phyloP scores from a whole-genome alignment of 2,113 vertebrate genomes.

The Petrocephalus zakoni region DNA sequence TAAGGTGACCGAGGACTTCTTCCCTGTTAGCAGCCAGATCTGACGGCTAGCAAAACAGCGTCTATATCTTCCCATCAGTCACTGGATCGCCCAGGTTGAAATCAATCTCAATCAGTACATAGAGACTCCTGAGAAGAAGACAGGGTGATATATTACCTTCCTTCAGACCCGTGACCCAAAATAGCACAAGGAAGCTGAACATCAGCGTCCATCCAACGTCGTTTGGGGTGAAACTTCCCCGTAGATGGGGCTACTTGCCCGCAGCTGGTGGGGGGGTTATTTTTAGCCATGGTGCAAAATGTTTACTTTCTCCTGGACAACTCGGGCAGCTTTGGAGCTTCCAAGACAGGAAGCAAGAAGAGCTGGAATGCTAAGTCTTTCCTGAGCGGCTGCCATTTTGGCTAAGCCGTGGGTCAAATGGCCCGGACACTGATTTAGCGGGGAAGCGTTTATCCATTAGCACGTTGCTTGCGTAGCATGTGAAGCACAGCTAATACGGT shows the following conservation, averaged over 20 bases:
- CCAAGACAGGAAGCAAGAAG: constrained; percentile 35
- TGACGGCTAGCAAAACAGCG: background rate
- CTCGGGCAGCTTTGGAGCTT: constrained; percentile 19
- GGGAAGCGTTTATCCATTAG: background rate
- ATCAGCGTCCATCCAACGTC: constrained; percentile 29
- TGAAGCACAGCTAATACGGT: background rate
- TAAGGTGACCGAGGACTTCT: background rate
- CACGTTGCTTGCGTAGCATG: background rate
- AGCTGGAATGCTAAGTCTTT: constrained; percentile 31
- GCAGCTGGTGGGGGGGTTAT: constrained; percentile 47
- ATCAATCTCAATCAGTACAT: constrained; percentile 24
- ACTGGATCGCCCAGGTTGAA: constrained; percentile 21
- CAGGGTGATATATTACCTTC: constrained; percentile 23
- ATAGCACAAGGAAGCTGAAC: constrained; percentile 34
- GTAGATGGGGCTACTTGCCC: constrained; percentile 34
- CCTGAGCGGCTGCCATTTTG: constrained; percentile 27
- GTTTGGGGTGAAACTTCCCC: constrained; percentile 37
- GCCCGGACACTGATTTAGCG: background rate
- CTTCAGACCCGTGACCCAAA: constrained; percentile 23
- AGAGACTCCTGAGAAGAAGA: constrained; percentile 36
- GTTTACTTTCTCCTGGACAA: constrained; percentile 38
- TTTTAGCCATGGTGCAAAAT: constrained; percentile 32
- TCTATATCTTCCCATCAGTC: constrained; percentile 25
- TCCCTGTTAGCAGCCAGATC: background rate
- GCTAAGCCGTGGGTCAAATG: constrained; percentile 22